Evolutionary conservation across 2,113 vertebrate genomes (phyloP).

Genomic region (Symphodus melops): DNA sequence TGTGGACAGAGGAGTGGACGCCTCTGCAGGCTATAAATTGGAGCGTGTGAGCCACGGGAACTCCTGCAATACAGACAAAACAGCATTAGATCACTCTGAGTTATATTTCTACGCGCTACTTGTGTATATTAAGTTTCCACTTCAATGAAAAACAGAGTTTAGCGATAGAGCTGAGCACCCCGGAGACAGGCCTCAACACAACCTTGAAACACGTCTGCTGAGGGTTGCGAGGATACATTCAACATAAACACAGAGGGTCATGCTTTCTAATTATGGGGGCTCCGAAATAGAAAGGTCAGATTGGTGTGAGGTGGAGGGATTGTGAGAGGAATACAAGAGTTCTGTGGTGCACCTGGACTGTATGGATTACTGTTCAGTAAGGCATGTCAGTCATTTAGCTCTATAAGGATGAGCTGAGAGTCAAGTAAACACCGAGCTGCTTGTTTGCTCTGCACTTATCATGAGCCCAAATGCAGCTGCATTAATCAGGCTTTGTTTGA

Average conservation of each 20-base stretch:
- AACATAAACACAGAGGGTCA: slow-evolving; percentile 76
- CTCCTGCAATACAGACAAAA: slow-evolving; percentile 84
- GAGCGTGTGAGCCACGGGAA: slow-evolving; percentile 97
- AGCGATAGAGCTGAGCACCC: slow-evolving; percentile 30
- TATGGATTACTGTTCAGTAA: slow-evolving; percentile 51
- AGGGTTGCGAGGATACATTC: slow-evolving; percentile 79
- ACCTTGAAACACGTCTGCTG: slow-evolving; percentile 65
- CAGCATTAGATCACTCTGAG: slow-evolving; percentile 1
- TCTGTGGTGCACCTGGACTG: slow-evolving; percentile 67
- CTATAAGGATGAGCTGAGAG: slow-evolving; percentile 28
- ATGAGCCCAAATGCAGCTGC: background rate
- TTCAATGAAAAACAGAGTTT: background rate
- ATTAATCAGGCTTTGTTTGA: slow-evolving; percentile 23
- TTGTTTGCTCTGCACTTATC: slow-evolving; percentile 16
- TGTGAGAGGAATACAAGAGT: slow-evolving; percentile 63
- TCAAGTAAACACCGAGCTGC: slow-evolving; percentile 44
- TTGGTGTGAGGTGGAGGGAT: slow-evolving; percentile 66
- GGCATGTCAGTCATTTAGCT: slow-evolving; percentile 35
- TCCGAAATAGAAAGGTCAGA: slow-evolving; percentile 81
- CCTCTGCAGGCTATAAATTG: slow-evolving; percentile 83
- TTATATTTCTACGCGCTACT: no score
- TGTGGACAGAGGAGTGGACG: background rate
- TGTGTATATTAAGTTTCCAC: no score
- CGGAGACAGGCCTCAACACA: slow-evolving; percentile 64
- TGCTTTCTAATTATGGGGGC: slow-evolving; percentile 75